These are phyloP conservation scores for Pogonocherus hispidulus DNA, from an alignment of 2,888 invertebrate genomes.

Conservation along the genomic window DNA sequence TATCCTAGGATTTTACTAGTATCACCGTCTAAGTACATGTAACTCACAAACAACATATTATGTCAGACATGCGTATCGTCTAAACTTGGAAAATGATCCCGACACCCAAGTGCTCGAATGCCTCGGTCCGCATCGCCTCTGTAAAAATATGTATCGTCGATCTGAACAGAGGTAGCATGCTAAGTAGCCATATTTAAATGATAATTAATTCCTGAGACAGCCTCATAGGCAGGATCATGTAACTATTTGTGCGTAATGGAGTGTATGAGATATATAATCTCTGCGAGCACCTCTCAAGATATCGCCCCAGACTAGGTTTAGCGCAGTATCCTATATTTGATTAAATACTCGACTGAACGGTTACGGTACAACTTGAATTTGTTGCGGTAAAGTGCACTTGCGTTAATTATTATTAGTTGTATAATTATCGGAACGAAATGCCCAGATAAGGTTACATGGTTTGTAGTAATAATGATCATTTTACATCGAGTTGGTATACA, in stretches of 20 bases:
- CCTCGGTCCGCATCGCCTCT: too few relatives aligned
- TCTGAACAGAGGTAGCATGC: conserved; percentile 60
- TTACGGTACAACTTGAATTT: conserved; percentile 19
- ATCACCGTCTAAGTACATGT: too few relatives aligned
- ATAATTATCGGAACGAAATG: conserved; percentile 1
- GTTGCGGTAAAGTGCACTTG: conserved; percentile 6
- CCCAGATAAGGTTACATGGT: neutral
- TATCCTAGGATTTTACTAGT: too few relatives aligned
- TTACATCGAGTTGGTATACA: neutral
- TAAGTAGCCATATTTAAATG: conserved; percentile 60
- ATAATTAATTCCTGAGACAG: conserved; percentile 57
- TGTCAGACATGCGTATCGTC: too few relatives aligned
- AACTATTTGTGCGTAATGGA: conserved; percentile 47
- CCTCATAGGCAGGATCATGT: conserved; percentile 52
- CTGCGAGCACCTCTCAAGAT: too few relatives aligned
- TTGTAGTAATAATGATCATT: neutral
- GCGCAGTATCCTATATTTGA: neutral
- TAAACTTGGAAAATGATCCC: too few relatives aligned
- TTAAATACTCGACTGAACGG: conserved; percentile 6
- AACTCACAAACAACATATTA: too few relatives aligned
- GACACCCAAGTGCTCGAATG: too few relatives aligned
- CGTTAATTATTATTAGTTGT: conserved; percentile 3
- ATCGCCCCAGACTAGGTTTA: conserved; percentile 7
- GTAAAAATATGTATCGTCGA: conserved; percentile 59
- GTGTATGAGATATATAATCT: conserved; percentile 28